These are phyloP conservation scores for Alcedo atthis DNA, from an alignment of 2,797 vertebrate species.

Conservation along the genomic window DNA sequence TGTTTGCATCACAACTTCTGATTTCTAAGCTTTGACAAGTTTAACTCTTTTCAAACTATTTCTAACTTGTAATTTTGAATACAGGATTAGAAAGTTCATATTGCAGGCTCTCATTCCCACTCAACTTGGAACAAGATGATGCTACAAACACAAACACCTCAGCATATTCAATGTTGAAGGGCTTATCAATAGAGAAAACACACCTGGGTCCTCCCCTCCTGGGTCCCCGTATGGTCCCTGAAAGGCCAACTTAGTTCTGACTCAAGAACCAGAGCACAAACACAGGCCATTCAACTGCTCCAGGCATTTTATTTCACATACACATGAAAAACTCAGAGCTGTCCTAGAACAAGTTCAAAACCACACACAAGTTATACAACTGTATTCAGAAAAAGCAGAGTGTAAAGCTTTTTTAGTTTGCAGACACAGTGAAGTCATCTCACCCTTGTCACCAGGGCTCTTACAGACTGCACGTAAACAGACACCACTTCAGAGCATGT, in stretches of 20 bases:
- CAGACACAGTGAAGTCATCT: background rate
- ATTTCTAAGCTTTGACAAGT: background rate
- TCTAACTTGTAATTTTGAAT: background rate
- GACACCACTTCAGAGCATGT: fast-evolving
- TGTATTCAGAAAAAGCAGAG: background rate
- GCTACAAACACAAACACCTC: background rate
- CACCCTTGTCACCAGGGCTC: background rate
- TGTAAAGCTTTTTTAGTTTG: background rate
- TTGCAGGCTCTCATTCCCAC: background rate
- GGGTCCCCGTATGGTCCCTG: too few species aligned
- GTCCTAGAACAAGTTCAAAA: background rate
- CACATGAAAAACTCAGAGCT: background rate
- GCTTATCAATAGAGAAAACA: background rate
- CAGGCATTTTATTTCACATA: background rate
- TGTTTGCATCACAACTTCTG: background rate
- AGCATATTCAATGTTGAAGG: too few species aligned
- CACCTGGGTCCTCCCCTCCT: too few species aligned
- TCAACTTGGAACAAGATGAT: background rate
- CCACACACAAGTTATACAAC: background rate
- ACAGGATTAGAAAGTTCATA: background rate
- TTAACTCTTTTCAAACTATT: background rate
- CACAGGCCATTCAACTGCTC: background rate
- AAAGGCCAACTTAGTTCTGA: background rate
- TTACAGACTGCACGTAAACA: background rate
- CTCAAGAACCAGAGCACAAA: background rate